Evolutionary conservation across 2,888 invertebrate species (phyloP).

Genomic region (Ethmia dodecea): DNA sequence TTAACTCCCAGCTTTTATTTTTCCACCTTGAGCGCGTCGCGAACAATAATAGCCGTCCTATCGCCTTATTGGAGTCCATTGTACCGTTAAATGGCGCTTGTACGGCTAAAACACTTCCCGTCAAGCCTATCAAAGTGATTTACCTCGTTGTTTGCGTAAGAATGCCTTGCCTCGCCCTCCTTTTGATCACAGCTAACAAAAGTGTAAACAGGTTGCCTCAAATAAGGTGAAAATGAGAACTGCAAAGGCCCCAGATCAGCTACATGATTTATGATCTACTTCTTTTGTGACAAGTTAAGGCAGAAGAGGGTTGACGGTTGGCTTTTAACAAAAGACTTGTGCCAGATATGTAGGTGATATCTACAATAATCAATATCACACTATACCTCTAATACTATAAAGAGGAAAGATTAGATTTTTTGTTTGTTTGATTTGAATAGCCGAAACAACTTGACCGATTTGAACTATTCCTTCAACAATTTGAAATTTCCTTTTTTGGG

Average conservation of each 20-base stretch:
- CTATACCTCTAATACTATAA: no score
- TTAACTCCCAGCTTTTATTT: no score
- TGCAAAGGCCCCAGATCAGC: not conserved
- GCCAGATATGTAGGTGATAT: not conserved
- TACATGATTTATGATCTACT: no score
- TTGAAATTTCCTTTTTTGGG: no score
- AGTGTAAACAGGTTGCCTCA: not conserved
- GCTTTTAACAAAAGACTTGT: not conserved
- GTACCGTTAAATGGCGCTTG: conserved; percentile 6
- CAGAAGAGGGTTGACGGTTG: not conserved
- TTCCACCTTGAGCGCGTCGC: no score
- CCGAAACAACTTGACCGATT: no score
- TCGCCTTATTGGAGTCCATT: conserved; percentile 1
- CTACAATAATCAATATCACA: no score
- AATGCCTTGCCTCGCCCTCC: conserved; percentile 10
- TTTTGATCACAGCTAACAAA: conserved; percentile 13
- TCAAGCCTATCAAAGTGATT: conserved; percentile 17
- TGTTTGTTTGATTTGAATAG: no score
- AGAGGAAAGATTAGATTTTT: no score
- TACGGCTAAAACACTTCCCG: conserved; percentile 11
- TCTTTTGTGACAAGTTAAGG: no score
- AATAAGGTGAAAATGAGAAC: not conserved
- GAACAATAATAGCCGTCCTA: no score
- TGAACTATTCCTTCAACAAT: no score
- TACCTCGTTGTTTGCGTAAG: conserved; percentile 19